phyloP scores from a whole-genome alignment of 2,113 vertebrate species.

The Spilogale gracilis region DNA sequence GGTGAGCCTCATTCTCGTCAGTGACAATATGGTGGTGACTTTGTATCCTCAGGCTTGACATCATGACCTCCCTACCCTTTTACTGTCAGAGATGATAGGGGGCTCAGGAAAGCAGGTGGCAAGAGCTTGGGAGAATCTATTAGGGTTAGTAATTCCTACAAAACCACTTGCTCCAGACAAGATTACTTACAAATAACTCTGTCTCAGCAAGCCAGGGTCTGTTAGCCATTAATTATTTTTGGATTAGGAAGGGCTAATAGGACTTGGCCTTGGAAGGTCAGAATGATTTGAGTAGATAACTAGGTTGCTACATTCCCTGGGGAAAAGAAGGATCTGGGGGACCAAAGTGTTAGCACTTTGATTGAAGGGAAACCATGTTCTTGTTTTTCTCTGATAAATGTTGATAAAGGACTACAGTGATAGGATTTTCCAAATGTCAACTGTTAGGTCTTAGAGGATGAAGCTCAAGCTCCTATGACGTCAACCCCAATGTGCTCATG shows the following conservation, averaged over 20 bases:
- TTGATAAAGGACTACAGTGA: constrained; percentile 72
- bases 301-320: constrained; percentile 80
- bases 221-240: constrained; percentile 87
- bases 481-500: background rate
- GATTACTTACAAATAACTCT: constrained; percentile 79
- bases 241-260: constrained; percentile 87
- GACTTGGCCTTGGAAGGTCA: constrained; percentile 82
- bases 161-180: constrained; percentile 77
- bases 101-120: constrained; percentile 27
- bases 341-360: constrained; percentile 82
- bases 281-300: constrained; percentile 86
- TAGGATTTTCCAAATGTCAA: constrained; percentile 52
- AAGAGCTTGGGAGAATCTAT: constrained; percentile 69
- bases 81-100: constrained; percentile 77
- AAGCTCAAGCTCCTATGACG: background rate
- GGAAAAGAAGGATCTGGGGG: constrained; percentile 75
- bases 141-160: constrained; percentile 57
- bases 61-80: constrained; percentile 64
- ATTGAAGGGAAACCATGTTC: constrained; percentile 83
- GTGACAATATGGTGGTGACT: background rate
- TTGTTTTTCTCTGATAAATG: constrained; percentile 73
- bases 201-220: constrained; percentile 68
- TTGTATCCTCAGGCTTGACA: background rate
- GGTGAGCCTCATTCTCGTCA: background rate
- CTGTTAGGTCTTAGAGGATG: background rate